Evolutionary conservation across 2,113 vertebrate species (phyloP).

Genomic region (Antidorcas marsupialis): DNA sequence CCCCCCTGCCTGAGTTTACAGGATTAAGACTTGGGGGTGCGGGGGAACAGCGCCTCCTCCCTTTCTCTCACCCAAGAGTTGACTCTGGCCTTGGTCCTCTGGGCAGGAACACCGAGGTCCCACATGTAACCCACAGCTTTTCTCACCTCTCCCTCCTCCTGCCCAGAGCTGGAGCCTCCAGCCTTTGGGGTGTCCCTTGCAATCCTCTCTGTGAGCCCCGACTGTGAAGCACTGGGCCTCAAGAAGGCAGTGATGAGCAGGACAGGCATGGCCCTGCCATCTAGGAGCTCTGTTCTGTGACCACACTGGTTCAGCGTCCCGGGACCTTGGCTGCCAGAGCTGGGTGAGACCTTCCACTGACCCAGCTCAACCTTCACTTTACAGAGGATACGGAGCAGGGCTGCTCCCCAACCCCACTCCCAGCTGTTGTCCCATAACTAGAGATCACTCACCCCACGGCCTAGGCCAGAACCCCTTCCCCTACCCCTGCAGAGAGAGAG

Average conservation of each 20-base stretch:
- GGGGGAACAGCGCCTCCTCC: neutral
- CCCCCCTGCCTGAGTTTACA: neutral
- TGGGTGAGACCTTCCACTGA: neutral
- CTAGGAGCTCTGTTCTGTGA: neutral
- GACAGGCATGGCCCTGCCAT: neutral
- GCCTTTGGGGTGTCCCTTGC: neutral
- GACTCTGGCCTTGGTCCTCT: neutral
- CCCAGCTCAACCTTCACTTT: neutral
- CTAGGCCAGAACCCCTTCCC: neutral
- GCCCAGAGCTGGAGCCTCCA: neutral
- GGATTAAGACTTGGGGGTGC: neutral
- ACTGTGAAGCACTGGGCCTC: neutral
- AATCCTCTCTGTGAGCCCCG: neutral
- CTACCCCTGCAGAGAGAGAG: neutral
- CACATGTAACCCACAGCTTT: neutral
- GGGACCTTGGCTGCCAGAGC: neutral
- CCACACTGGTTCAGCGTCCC: neutral
- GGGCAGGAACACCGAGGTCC: neutral
- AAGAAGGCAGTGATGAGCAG: fast-evolving
- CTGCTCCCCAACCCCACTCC: neutral
- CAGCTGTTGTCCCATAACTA: neutral
- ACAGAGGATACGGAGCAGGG: too few species aligned
- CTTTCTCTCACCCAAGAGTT: neutral
- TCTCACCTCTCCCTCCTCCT: neutral
- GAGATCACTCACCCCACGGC: too few species aligned